Conservation (phyloP, 2,797 vertebrate species). For the Clarias pachynema region DNA sequence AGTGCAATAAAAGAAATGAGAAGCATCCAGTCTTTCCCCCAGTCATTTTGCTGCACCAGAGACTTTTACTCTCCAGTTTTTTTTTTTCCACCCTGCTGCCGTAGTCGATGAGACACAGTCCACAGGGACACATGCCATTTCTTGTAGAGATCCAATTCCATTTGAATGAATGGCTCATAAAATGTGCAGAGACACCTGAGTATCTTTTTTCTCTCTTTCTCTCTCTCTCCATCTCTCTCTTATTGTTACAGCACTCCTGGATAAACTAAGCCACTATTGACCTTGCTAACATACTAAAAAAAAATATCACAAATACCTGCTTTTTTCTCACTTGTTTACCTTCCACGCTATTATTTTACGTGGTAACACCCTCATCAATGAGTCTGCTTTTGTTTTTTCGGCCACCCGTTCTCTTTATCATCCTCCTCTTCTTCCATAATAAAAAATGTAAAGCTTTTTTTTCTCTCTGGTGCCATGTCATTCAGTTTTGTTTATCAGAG, state of each 20-base stretch:
- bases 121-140: constrained; percentile 60
- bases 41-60: not conserved
- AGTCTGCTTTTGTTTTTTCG: not conserved
- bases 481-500: constrained; percentile 39
- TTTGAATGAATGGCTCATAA: constrained; percentile 67
- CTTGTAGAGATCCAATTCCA: constrained; percentile 57
- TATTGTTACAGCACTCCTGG: not conserved
- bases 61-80: constrained; percentile 29
- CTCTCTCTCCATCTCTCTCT: not conserved
- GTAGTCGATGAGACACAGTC: constrained; percentile 51
- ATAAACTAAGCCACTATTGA: not conserved
- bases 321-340: constrained; percentile 22
- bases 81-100: constrained; percentile 22
- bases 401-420: not conserved
- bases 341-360: constrained; percentile 17
- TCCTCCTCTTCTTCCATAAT: not conserved
- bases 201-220: not conserved
- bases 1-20: not conserved
- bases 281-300: not conserved
- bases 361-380: constrained; percentile 11
- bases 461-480: constrained; percentile 20
- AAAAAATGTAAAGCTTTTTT: constrained; percentile 29
- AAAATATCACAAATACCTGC: constrained; percentile 5
- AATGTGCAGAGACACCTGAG: not conserved
- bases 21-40: not conserved